Evolutionary conservation across 2,113 vertebrate species (phyloP), one percentile per base, ranked within the genome.

Genomic region (Coracopsis vasa): DNA sequence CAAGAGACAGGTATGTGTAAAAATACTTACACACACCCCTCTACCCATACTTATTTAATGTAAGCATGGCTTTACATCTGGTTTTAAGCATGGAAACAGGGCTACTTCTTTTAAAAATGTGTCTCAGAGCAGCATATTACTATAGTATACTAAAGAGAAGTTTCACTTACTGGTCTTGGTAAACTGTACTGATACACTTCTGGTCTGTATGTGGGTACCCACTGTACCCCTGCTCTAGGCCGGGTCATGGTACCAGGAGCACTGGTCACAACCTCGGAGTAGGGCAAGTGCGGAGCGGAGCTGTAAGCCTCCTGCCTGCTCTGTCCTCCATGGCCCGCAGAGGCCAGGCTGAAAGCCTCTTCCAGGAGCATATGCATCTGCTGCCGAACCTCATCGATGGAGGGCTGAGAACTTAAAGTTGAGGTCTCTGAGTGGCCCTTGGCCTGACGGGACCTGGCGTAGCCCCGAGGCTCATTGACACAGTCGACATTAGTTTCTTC

Each of bases 361-460:
- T 99, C 99, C 96, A 99, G 98, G 72, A 99, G 98, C 98, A 99
- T 98, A 96, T 99, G 99, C 99, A 99, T 99, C 98, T 99, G 99
- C 92, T 99, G 99, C 33, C 99, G 98, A 87, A 99, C 99, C 97
- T 99, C 99, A 23, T 99, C 99, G 78, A 99, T 99, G 87, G 99
- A 99, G 2, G 99, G 99, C 98, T 99, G 99, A 25, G 99, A 99
- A 98, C 99, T 99, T 97, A 99, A 97, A 3, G 99, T 99, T 70
- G 99, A 99, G 1, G 99, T 99, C 98, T 99, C 99, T 0, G 99
- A 99, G 97, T 99, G 99, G 95, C 99, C 99, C 96, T 99, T 99
- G 92, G 98, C 97, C 90, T 99, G 99, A 9, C 98, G 98, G 10
- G 98, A 97, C 35, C 98, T 98, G 97, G 97, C 60, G 45, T 98